These are phyloP conservation scores for Syngnathoides biaculeatus DNA, from an alignment of 2,113 vertebrate species.

Conservation along the genomic window DNA sequence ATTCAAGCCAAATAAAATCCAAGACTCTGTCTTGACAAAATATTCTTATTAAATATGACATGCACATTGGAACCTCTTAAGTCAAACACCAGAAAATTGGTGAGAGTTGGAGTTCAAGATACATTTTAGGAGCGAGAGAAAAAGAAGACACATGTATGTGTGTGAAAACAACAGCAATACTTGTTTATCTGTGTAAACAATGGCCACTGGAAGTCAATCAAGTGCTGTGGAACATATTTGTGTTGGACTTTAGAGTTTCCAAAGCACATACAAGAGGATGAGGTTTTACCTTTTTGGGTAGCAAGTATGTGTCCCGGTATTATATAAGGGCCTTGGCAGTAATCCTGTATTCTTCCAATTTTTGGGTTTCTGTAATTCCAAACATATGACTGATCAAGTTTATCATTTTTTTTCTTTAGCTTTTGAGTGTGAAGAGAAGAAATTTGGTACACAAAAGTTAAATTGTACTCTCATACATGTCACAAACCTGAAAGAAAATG, in stretches of 20 bases:
- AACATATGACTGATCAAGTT: neutral
- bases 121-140: neutral
- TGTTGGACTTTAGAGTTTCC: neutral
- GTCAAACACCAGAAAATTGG: neutral
- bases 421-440: slow-evolving; percentile 29
- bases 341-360: slow-evolving; percentile 45
- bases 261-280: neutral
- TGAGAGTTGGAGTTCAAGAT: neutral
- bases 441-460: neutral
- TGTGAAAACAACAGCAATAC: no score
- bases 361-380: slow-evolving; percentile 75
- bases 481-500: slow-evolving; percentile 72
- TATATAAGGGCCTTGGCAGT: slow-evolving; percentile 72
- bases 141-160: neutral
- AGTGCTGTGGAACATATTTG: neutral
- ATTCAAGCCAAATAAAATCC: neutral
- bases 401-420: neutral
- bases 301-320: slow-evolving; percentile 68
- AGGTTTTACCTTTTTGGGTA: slow-evolving; percentile 71
- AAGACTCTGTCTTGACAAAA: neutral
- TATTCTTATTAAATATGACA: neutral
- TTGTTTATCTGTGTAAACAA: neutral
- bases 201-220: neutral
- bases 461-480: neutral
- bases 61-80: neutral